A percentile compares a stretch with the other conserved stretches of the same genome.
These are phyloP conservation scores for Bergia sp. DNA, from an alignment of 92 coral and sea anemone species.

Conservation along the genomic window DNA sequence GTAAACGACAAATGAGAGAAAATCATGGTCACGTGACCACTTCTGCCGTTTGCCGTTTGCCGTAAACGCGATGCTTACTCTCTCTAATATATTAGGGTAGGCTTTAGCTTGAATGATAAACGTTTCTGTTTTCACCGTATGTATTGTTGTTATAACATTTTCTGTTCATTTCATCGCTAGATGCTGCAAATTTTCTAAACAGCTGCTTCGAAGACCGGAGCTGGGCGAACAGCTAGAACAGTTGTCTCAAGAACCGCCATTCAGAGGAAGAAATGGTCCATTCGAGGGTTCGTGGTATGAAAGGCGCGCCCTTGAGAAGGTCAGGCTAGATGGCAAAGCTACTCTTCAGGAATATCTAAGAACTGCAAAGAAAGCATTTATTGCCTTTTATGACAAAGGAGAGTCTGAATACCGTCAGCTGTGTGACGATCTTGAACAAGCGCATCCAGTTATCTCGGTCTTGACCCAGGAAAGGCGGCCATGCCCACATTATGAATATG, in stretches of 20 bases:
- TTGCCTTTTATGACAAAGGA: background rate
- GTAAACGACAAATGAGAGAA: too few relatives aligned
- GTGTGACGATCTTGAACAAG: background rate
- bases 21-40: too few relatives aligned
- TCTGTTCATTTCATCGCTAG: background rate
- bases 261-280: background rate
- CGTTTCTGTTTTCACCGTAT: background rate
- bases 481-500: background rate
- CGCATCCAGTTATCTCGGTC: background rate
- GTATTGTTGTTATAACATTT: background rate
- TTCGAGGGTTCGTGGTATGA: background rate
- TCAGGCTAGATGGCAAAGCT: background rate
- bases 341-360: background rate
- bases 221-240: background rate
- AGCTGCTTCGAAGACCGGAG: background rate
- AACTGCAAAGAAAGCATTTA: background rate
- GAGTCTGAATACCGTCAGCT: background rate
- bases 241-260: background rate
- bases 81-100: background rate
- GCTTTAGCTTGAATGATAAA: too few relatives aligned
- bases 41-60: too few relatives aligned
- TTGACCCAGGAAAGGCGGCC: background rate
- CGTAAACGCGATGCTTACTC: background rate
- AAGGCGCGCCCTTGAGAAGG: slow-evolving; percentile 4
- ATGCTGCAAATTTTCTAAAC: background rate